These are phyloP conservation scores for Leiothrix lutea DNA, from an alignment of 2,113 vertebrate genomes.

Conservation along the genomic window DNA sequence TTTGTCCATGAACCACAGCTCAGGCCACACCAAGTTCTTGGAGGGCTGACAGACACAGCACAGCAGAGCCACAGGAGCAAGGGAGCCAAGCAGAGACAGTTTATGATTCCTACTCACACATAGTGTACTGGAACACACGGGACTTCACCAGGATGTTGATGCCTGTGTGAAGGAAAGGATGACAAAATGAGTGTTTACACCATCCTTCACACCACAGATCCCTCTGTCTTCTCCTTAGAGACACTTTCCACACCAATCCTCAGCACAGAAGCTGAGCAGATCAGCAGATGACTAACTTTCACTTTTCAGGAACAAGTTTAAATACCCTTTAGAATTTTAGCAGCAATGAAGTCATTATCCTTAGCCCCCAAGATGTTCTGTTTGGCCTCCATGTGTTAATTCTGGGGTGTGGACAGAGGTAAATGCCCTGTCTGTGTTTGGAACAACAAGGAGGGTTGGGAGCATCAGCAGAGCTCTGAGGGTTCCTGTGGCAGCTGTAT, in stretches of 20 bases:
- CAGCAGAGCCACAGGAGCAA: accelerated
- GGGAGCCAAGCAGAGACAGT: neutral
- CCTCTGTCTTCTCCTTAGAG: neutral
- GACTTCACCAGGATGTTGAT: constrained; percentile 96
- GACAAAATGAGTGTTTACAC: neutral
- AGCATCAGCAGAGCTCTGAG: neutral
- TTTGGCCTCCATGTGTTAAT: neutral
- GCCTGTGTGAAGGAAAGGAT: constrained; percentile 69
- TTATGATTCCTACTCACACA: constrained; percentile 85
- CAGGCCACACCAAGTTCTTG: neutral
- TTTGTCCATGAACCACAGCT: accelerated
- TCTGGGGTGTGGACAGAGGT: neutral
- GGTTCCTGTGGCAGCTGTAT: neutral
- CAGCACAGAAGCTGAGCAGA: neutral
- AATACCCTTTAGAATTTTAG: neutral
- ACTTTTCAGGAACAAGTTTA: neutral
- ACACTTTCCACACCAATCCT: neutral
- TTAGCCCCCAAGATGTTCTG: neutral
- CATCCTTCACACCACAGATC: neutral
- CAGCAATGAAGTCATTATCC: neutral
- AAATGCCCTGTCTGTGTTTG: neutral
- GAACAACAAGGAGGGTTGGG: neutral
- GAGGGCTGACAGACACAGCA: neutral
- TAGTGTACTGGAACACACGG: constrained; percentile 89
- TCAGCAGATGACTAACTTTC: neutral